Evolutionary conservation across 2,797 vertebrate species (phyloP), one percentile per base, ranked within the genome.

Genomic region (Adelosebastes latens): DNA sequence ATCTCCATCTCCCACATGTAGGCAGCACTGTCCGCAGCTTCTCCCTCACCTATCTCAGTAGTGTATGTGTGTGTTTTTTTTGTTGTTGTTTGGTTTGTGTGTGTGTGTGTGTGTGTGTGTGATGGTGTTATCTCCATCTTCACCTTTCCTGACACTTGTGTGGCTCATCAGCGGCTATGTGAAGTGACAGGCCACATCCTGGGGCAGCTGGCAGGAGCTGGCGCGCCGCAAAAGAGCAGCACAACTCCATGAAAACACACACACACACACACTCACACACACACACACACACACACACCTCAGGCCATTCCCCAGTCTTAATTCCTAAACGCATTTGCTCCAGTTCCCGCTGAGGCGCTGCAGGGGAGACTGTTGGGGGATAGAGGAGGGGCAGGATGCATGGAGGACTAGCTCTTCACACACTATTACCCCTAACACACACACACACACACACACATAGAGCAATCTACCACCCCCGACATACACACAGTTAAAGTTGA

Each of bases 271-370:
- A 94, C 91, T 95, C 95, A 95, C 95, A 91, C 94, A 94, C 94
- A 94, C 91, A 95, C 95, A 95, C 95, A 79, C 87, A 82, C 77
- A 84, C 62, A 76, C 62, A 39, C 53, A 72, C 88, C 79, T 88
- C 75, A 49, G 90, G 92, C 90, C 85, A 88, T 92, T 89, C 88
- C 87, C 86, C 82, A 88, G 89, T 97, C 96, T 97, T 97, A 98
- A 98, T 97, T 97, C 97, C 97, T 96, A 97, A 98, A 98, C 96
- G 96, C 96, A 96, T 98, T 98, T 98, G 97, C 97, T 98, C 97
- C 95, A 99, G 97, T 98, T 98, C 96, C 96, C 96, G 96, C 94
- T 95, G 96, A 95, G 89, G 91, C 85, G 96, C 97, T 97, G 94
- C 94, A 95, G 97, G 97, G 97, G 94, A 96, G 96, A 90, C 80